These are phyloP conservation scores for Drosophila vallismaia DNA, from an alignment of 2,888 invertebrate species.

Conservation along the genomic window DNA sequence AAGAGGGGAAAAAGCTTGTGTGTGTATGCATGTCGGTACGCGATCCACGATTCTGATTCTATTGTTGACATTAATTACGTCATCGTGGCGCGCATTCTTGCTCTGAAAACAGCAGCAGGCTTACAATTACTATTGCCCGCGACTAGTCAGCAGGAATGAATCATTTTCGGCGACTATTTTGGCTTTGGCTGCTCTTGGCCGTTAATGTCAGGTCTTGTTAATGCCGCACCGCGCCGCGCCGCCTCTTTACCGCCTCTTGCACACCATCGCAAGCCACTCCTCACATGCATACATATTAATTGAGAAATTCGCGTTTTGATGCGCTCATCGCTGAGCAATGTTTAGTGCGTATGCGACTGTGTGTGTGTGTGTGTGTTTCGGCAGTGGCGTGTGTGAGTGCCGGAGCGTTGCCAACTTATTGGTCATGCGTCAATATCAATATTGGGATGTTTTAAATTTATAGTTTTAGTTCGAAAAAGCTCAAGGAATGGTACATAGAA, in stretches of 20 bases:
- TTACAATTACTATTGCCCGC: conserved; percentile 57
- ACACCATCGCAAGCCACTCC: conserved; percentile 16
- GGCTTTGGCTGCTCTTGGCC: conserved; percentile 68
- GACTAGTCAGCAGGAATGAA: conserved; percentile 57
- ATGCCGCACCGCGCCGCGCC: conserved; percentile 18
- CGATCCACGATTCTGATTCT: conserved; percentile 54
- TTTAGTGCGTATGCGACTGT: conserved; percentile 34
- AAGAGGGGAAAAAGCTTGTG: conserved; percentile 47
- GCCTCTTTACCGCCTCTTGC: conserved; percentile 27
- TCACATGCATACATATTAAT: conserved; percentile 63
- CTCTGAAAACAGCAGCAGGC: conserved; percentile 53
- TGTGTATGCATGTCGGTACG: conserved; percentile 42
- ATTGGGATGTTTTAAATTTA: conserved; percentile 52
- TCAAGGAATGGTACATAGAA: not conserved
- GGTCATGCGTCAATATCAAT: conserved; percentile 75
- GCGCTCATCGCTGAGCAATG: conserved; percentile 80
- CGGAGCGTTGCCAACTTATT: conserved; percentile 75
- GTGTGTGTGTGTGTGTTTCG: conserved; percentile 26
- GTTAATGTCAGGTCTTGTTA: conserved; percentile 56
- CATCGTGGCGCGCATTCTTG: conserved; percentile 68
- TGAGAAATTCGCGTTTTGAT: conserved; percentile 81
- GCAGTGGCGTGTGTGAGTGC: conserved; percentile 23
- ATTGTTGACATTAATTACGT: conserved; percentile 71
- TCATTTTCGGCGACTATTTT: conserved; percentile 62
- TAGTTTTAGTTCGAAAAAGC: conserved; percentile 25